phyloP scores from a whole-genome alignment of 2,888 invertebrate species.

The Drosophila bunnanda region DNA sequence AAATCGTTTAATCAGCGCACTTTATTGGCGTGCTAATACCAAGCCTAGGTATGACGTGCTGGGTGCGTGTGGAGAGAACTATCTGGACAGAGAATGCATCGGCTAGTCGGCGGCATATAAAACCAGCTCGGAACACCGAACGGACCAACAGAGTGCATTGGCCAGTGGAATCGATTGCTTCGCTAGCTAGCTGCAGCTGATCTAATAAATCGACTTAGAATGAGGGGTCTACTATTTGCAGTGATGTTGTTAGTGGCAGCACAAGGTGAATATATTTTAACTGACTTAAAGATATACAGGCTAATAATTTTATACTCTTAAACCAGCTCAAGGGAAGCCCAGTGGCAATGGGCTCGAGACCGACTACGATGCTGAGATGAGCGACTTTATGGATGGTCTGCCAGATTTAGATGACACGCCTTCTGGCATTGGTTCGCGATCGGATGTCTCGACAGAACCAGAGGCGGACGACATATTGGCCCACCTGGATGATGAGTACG shows the following conservation, averaged over 20 bases:
- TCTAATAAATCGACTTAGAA: conserved; percentile 26
- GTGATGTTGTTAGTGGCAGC: conserved; percentile 29
- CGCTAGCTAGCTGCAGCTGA: conserved; percentile 47
- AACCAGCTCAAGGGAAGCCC: conserved; percentile 45
- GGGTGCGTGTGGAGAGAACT: conserved; percentile 2
- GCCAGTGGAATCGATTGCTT: conserved; percentile 28
- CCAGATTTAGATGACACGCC: conserved; percentile 46
- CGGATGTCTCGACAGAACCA: conserved; percentile 42
- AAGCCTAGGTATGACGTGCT: conserved; percentile 4
- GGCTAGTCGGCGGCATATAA: conserved; percentile 37
- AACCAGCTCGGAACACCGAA: conserved; percentile 26
- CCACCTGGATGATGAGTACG: conserved; percentile 68
- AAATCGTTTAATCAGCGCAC: conserved; percentile 15
- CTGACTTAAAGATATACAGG: background rate
- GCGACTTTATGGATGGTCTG: conserved; percentile 56
- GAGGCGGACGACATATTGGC: conserved; percentile 46
- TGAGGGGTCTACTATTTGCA: conserved; percentile 32
- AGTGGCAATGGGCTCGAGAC: conserved; percentile 16
- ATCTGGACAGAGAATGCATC: conserved; percentile 19
- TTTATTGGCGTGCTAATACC: conserved; percentile 13
- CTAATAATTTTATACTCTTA: background rate
- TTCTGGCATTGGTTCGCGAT: conserved; percentile 39
- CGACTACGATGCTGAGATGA: conserved; percentile 59
- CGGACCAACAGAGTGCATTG: conserved; percentile 53
- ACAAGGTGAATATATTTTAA: conserved; percentile 38